A percentile compares a stretch with the other conserved stretches of the same genome.
Conservation (phyloP, 2,888 invertebrate species). For the Caenorhabditis sp. region DNA sequence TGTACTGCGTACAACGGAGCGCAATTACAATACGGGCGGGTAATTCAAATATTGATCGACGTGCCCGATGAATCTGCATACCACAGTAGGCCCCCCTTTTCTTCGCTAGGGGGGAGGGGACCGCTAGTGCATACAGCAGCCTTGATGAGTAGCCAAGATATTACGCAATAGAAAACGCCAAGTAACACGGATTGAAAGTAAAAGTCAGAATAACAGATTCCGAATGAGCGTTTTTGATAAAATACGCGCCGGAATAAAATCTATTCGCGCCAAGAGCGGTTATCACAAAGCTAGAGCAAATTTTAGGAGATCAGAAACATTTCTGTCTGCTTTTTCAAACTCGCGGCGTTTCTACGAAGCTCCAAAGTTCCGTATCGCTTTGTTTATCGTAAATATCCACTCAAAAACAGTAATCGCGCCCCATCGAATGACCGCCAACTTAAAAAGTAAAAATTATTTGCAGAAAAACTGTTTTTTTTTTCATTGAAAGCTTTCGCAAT, state of each 20-base stretch:
- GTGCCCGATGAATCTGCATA: background rate
- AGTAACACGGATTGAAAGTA: no score
- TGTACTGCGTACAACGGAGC: conserved; percentile 12
- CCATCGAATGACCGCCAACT: conserved; percentile 27
- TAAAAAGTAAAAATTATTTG: no score
- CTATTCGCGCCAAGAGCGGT: background rate
- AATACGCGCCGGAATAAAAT: no score
- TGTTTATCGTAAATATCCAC: conserved; percentile 34
- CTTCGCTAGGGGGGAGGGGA: background rate
- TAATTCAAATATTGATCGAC: background rate
- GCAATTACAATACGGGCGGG: background rate
- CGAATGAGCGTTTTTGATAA: no score
- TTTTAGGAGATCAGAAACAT: background rate
- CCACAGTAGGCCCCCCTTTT: background rate
- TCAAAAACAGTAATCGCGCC: background rate
- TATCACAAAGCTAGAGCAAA: background rate
- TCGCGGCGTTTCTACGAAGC: conserved; percentile 31
- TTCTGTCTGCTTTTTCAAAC: conserved; percentile 16
- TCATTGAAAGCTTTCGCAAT: no score
- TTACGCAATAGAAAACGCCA: background rate
- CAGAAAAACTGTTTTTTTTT: background rate
- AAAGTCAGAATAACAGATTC: no score
- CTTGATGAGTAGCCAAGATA: background rate
- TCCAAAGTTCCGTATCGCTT: conserved; percentile 33
- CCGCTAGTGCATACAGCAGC: background rate